Evolutionary conservation across 2,113 vertebrate genomes (phyloP).

Genomic region (Seriola dumerili): DNA sequence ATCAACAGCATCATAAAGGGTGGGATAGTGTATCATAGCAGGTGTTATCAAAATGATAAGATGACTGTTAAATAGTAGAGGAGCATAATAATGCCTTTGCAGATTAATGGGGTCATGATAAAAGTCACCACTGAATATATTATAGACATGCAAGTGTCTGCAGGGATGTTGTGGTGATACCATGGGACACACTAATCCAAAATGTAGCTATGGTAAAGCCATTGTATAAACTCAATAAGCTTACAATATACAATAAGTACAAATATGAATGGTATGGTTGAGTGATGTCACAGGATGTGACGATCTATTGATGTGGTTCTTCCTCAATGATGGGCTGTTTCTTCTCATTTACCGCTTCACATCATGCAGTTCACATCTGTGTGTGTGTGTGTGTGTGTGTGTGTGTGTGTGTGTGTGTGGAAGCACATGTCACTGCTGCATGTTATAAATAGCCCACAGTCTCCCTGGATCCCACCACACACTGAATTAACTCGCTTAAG

Average conservation of each 20-base stretch:
- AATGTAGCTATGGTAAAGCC: not conserved
- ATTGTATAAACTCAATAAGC: not conserved
- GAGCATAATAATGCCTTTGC: not conserved
- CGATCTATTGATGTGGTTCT: not conserved
- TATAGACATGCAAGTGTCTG: not conserved
- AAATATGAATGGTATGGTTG: not conserved
- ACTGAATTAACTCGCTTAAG: constrained; percentile 68
- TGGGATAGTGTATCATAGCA: too few relatives aligned
- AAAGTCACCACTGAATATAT: not conserved
- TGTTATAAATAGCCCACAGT: constrained; percentile 72
- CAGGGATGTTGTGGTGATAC: not conserved
- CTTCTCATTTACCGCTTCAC: not conserved
- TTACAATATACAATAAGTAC: not conserved
- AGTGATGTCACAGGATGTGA: not conserved
- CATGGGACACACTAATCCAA: too few relatives aligned
- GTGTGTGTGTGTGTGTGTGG: constrained; percentile 6
- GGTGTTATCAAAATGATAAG: not conserved
- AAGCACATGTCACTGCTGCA: constrained; percentile 56
- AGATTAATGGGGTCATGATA: not conserved
- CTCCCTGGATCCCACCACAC: constrained; percentile 61
- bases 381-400: constrained; percentile 9
- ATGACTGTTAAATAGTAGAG: not conserved
- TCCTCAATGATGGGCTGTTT: not conserved
- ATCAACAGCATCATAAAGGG: not conserved
- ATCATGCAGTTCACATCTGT: constrained; percentile 1